Evolutionary conservation across 2,888 invertebrate genomes (phyloP).

Genomic region (Chrysolina oricalcia): DNA sequence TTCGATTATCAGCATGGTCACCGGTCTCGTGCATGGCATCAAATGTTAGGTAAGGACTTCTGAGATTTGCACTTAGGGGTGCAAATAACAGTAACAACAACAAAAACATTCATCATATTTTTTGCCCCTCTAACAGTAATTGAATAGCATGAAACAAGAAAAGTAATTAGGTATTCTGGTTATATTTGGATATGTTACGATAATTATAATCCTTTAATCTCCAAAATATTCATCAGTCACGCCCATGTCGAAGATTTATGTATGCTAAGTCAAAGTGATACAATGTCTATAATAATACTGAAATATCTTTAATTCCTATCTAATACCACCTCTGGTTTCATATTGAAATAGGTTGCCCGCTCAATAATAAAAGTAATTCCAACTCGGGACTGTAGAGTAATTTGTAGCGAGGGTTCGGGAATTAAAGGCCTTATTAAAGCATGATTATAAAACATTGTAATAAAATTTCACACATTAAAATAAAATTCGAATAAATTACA

Average conservation of each 20-base stretch:
- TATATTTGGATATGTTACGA: background rate
- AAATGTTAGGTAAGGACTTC: no score
- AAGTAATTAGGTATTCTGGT: background rate
- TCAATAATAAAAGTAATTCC: conserved; percentile 50
- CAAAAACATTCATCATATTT: no score
- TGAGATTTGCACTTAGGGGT: no score
- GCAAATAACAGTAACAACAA: background rate
- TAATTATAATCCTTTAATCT: background rate
- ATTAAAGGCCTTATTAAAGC: conserved; percentile 72
- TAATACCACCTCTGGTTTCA: conserved; percentile 45
- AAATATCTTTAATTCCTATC: conserved; percentile 55
- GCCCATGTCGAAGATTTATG: conserved; percentile 29
- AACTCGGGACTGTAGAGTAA: conserved; percentile 56
- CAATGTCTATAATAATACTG: conserved; percentile 43
- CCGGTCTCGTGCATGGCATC: no score
- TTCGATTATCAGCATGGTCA: no score
- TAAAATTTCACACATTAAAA: conserved; percentile 73
- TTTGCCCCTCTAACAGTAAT: no score
- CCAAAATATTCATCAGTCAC: conserved; percentile 14
- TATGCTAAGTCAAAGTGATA: conserved; percentile 37
- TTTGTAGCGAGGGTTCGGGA: conserved; percentile 68
- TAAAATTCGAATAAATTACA: conserved; percentile 73
- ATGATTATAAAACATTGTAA: conserved; percentile 73
- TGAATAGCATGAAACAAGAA: no score
- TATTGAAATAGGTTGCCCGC: conserved; percentile 41